Conservation (phyloP, 2,113 vertebrate species). For the Zosterops borbonicus region DNA sequence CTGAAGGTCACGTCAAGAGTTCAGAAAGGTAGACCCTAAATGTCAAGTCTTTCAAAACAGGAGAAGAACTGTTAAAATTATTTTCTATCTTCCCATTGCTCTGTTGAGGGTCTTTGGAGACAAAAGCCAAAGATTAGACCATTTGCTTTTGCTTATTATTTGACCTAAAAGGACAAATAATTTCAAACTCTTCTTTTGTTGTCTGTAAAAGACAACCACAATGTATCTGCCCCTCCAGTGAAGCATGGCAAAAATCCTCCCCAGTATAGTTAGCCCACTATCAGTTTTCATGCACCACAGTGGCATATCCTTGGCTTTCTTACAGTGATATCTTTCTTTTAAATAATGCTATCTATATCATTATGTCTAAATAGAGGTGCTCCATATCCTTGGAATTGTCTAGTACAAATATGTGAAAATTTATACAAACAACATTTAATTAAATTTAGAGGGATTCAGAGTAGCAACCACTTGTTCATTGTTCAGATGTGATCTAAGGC, state of each 20-base stretch:
- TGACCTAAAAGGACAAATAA: background rate
- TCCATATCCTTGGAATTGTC: background rate
- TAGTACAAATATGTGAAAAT: background rate
- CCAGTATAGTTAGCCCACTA: background rate
- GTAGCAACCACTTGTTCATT: background rate
- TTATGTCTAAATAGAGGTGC: background rate
- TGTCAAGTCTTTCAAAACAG: background rate
- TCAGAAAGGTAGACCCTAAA: background rate
- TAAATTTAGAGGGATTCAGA: background rate
- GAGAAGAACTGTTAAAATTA: background rate
- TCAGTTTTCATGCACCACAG: background rate
- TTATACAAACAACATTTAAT: background rate
- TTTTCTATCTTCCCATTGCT: background rate
- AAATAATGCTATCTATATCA: background rate
- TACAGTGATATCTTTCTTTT: background rate
- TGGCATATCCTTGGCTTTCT: background rate
- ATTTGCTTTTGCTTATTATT: background rate
- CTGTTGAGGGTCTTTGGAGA: background rate
- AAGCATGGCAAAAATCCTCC: background rate
- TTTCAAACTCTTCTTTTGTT: background rate
- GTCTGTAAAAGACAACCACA: background rate
- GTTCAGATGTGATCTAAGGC: background rate
- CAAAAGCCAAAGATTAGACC: background rate
- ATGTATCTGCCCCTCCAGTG: background rate
- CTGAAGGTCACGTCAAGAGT: background rate